Conservation (phyloP, 2,888 invertebrate genomes). For the Leucophenga montana region DNA sequence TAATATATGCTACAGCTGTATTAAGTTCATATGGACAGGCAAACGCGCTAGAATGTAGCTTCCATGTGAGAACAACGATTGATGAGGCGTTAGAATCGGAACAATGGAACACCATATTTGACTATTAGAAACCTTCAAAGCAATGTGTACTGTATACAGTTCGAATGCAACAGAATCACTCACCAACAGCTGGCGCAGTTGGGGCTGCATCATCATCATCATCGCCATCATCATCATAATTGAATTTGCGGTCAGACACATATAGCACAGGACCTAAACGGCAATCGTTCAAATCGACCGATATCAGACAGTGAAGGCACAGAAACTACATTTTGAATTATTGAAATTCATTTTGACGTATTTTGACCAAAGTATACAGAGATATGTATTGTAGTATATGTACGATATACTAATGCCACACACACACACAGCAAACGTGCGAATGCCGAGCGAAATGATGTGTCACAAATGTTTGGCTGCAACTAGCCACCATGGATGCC, state of each 20-base stretch:
- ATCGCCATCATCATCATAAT: constrained; percentile 58
- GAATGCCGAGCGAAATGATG: constrained; percentile 31
- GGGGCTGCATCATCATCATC: constrained; percentile 36
- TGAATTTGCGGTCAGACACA: constrained; percentile 60
- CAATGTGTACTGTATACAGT: too few species aligned
- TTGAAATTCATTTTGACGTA: constrained; percentile 58
- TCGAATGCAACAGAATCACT: too few species aligned
- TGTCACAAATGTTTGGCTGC: constrained; percentile 21
- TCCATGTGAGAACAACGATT: not conserved
- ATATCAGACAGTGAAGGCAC: too few species aligned
- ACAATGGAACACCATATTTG: not conserved
- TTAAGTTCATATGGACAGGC: too few species aligned
- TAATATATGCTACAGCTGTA: too few species aligned
- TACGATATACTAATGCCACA: constrained; percentile 12
- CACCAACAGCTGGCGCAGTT: constrained; percentile 18
- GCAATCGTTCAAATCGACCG: not conserved
- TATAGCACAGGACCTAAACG: constrained; percentile 7
- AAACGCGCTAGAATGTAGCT: too few species aligned
- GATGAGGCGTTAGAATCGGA: not conserved
- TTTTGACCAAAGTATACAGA: constrained; percentile 22
- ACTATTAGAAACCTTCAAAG: too few species aligned
- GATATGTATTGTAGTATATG: not conserved
- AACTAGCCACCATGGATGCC: constrained; percentile 1
- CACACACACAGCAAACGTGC: constrained; percentile 14
- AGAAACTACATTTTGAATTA: constrained; percentile 51